These are phyloP conservation scores for Siderastrea radians DNA, from an alignment of 92 coral and sea anemone species.

Conservation along the genomic window DNA sequence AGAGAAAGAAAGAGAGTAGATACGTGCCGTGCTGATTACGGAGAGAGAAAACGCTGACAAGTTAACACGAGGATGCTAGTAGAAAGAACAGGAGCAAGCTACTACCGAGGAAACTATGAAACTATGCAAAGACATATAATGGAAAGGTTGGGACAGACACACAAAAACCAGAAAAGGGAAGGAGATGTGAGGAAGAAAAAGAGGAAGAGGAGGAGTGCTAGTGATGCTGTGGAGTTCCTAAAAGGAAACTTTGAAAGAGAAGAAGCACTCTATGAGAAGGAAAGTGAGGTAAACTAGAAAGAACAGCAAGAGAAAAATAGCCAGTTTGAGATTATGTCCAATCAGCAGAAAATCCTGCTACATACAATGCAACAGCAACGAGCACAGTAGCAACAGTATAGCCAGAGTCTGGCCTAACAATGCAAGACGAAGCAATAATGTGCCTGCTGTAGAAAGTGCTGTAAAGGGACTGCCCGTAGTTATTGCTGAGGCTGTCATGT, in stretches of 20 bases:
- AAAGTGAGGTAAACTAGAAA: constrained; percentile 18
- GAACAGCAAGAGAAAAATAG: constrained; percentile 28
- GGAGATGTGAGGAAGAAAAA: constrained; percentile 4
- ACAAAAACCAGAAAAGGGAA: constrained; percentile 10
- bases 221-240: constrained; percentile 30
- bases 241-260: constrained; percentile 28
- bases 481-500: no score
- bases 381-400: constrained; percentile 27
- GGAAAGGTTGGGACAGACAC: constrained; percentile 38
- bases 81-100: constrained; percentile 30
- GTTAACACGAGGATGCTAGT: neutral
- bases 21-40: neutral
- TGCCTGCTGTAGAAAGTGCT: neutral
- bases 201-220: constrained; percentile 42
- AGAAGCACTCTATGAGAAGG: constrained; percentile 44
- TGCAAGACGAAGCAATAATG: constrained; percentile 33
- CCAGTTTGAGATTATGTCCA: constrained; percentile 24
- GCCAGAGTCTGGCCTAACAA: neutral
- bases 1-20: constrained; percentile 44
- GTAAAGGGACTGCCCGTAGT: constrained; percentile 9
- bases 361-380: constrained; percentile 26
- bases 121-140: constrained; percentile 27
- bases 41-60: neutral
- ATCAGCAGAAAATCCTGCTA: constrained; percentile 48
- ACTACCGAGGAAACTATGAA: constrained; percentile 24